These are phyloP conservation scores for Chascanopsetta lugubris DNA, from an alignment of 2,113 vertebrate species.

Conservation along the genomic window DNA sequence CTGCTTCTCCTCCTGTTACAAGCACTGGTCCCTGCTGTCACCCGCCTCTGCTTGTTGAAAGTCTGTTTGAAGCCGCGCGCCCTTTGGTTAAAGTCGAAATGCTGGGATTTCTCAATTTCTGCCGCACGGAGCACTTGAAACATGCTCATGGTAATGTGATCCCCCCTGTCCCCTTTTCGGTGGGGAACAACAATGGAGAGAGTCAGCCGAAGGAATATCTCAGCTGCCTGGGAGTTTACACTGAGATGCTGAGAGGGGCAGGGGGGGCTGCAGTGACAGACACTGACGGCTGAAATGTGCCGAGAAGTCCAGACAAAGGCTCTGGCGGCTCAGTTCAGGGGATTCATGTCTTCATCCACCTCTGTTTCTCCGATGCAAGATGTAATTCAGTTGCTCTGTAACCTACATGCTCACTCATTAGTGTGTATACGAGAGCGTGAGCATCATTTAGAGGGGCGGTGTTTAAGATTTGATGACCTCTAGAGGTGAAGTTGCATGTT, in stretches of 20 bases:
- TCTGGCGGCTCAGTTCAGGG: slow-evolving; percentile 34
- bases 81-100: slow-evolving; percentile 47
- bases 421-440: no score
- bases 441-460: not conserved
- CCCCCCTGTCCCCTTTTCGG: slow-evolving; percentile 28
- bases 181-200: slow-evolving; percentile 32
- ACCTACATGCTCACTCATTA: not conserved
- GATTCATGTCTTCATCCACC: slow-evolving; percentile 28
- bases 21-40: slow-evolving; percentile 54
- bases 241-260: slow-evolving; percentile 1
- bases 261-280: not conserved
- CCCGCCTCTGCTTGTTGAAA: slow-evolving; percentile 43
- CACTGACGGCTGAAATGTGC: slow-evolving; percentile 19
- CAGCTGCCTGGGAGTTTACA: slow-evolving; percentile 10
- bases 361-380: slow-evolving; percentile 15
- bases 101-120: slow-evolving; percentile 40
- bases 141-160: slow-evolving; percentile 33
- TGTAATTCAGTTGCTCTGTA: not conserved
- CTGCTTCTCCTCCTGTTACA: slow-evolving; percentile 25
- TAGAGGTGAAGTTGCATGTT: no score
- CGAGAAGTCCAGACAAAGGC: slow-evolving; percentile 28
- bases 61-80: slow-evolving; percentile 49
- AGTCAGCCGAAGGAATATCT: slow-evolving; percentile 11
- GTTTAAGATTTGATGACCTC: no score
- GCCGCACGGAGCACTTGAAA: slow-evolving; percentile 37